Evolutionary conservation across 2,888 invertebrate species (phyloP), one percentile per base, ranked within the genome.

Genomic region (Mythimna lalbum): DNA sequence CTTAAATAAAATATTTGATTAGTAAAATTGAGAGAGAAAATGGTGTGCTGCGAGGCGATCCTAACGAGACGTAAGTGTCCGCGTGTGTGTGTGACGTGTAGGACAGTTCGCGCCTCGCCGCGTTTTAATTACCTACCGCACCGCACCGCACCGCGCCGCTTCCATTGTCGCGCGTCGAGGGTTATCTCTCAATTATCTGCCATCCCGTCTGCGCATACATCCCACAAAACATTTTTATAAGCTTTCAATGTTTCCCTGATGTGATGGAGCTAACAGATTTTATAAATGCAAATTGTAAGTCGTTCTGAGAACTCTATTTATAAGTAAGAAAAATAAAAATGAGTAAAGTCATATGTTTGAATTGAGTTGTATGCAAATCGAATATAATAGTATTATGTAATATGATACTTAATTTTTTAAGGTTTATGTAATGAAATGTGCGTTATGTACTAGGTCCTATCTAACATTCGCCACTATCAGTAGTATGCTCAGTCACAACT

Each of bases 101-200:
- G 90, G 83, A 86, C 65, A 27, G 10, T 68, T 69, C 73, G 81
- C 89, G 90, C 89, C 73, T 87, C 87, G 87, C 73, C 84, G 90
- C 86, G 81, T 89, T 91, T 90, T 90, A 90, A 91, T 90, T 90
- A 81, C 70, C 33, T 47, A 12, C 33, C 61, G 50, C 63, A 14
- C 47, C 36, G 39, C 9, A 43, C 9, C 52, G 50, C 52, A 12
- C 23, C 69, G 49, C 57, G 12, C 17, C 52, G 43, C 43, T 39
- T 39, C 47, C 33, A 59, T 53, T 66, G 79, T 61, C 64, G 47
- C 62, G 65, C 65, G 53, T 56, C 70, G 63, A 78, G 79, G 81
- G 82, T 75, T 81, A 78, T 77, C 77, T 84, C 77, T 76, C 82
- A 74, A 83, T 83, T 82, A 83, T 81, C 76, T 67, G 69, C 59